Evolutionary conservation across 1,140 invertebrate species (phyloP).

Genomic region (Rhynchophorus ferrugineus): DNA sequence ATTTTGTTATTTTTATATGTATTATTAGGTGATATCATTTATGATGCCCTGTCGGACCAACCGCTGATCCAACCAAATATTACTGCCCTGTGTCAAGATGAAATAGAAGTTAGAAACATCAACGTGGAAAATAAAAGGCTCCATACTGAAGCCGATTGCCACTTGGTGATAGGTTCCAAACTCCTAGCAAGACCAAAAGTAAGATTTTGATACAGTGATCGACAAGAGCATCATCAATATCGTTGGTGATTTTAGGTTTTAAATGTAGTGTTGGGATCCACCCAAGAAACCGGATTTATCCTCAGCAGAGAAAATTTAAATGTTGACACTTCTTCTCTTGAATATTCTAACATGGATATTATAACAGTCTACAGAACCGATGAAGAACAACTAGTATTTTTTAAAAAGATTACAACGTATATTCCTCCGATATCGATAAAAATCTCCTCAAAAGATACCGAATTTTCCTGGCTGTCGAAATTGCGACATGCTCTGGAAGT

Average conservation of each 20-base stretch:
- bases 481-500: too few species aligned
- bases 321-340: conserved; percentile 14
- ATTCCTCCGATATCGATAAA: conserved; percentile 5
- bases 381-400: conserved; percentile 41
- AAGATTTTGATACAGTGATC: too few species aligned
- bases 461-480: conserved; percentile 50
- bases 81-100: conserved; percentile 40
- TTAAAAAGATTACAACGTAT: conserved; percentile 25
- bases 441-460: conserved; percentile 5
- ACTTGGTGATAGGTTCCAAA: conserved; percentile 49
- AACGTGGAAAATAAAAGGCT: conserved; percentile 55
- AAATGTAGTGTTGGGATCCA: conserved; percentile 36
- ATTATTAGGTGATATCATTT: conserved; percentile 46
- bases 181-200: conserved; percentile 32
- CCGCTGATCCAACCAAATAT: conserved; percentile 55
- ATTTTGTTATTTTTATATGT: too few species aligned
- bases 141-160: conserved; percentile 46
- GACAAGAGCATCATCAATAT: too few species aligned
- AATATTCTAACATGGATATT: conserved; percentile 35
- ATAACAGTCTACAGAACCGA: conserved; percentile 41
- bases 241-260: too few species aligned
- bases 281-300: conserved; percentile 45
- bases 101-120: conserved; percentile 36
- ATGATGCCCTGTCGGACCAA: conserved; percentile 48
- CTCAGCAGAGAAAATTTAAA: conserved; percentile 43